Conservation (phyloP, 2,113 vertebrate species). For the Turdus rufiventris region DNA sequence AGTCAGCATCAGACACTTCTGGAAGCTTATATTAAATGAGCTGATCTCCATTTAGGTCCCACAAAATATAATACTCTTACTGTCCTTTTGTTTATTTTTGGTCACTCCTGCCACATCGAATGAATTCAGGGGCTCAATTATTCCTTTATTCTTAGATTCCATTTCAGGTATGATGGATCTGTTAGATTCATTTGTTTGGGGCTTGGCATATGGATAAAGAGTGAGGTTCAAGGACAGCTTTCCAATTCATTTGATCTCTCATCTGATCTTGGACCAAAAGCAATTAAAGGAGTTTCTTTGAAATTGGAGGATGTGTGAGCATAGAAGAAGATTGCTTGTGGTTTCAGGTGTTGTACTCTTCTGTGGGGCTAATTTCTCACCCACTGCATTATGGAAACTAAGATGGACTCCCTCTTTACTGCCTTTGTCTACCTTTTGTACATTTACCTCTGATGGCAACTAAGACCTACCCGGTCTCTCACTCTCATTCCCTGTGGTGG, state of each 20-base stretch:
- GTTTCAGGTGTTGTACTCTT: background rate
- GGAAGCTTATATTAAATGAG: background rate
- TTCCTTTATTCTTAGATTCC: background rate
- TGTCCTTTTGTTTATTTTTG: background rate
- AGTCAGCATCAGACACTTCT: background rate
- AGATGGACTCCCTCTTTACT: background rate
- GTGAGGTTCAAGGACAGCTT: background rate
- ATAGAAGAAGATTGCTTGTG: background rate
- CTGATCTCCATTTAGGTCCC: background rate
- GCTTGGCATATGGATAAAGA: background rate
- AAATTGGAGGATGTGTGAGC: background rate
- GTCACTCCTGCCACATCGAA: background rate
- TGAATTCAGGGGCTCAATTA: background rate
- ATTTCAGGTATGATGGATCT: background rate
- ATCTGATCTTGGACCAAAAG: background rate
- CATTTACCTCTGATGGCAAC: background rate
- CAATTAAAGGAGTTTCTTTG: background rate
- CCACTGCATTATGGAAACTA: background rate
- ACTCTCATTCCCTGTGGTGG: background rate
- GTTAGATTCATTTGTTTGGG: background rate
- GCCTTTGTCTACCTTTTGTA: background rate
- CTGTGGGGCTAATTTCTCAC: background rate
- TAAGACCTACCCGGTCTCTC: accelerated
- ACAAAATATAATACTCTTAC: background rate
- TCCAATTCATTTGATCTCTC: background rate